Conservation (phyloP, 2,888 invertebrate species). For the Achlya flavicornis region DNA sequence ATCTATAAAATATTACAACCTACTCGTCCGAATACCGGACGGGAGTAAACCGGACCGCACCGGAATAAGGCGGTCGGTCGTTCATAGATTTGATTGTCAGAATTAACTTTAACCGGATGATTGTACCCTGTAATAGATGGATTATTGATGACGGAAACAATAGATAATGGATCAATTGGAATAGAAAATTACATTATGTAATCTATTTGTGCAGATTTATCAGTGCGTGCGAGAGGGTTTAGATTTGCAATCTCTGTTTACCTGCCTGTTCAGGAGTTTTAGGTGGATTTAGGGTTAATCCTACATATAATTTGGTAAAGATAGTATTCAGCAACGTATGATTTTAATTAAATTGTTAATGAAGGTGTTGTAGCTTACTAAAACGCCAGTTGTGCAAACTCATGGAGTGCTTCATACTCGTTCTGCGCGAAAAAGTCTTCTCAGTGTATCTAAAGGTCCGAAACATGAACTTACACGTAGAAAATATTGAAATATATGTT, state of each 20-base stretch:
- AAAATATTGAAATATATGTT: no score
- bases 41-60: conserved; percentile 30
- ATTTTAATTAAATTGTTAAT: background rate
- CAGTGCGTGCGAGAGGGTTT: conserved; percentile 1
- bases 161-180: conserved; percentile 6
- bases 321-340: background rate
- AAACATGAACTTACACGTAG: no score
- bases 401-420: no score
- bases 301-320: background rate
- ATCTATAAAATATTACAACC: conserved; percentile 79
- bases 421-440: no score
- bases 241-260: conserved; percentile 2
- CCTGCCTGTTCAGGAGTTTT: background rate
- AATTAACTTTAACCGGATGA: conserved; percentile 63
- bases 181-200: conserved; percentile 6
- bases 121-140: conserved; percentile 39
- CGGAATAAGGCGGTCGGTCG: conserved; percentile 42
- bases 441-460: no score
- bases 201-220: conserved; percentile 5
- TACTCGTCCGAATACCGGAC: conserved; percentile 42
- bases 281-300: background rate
- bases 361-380: background rate
- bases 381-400: no score
- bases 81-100: conserved; percentile 65
- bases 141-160: conserved; percentile 18